A percentile compares a stretch with the other conserved stretches of the same genome.
Evolutionary conservation across 2,888 invertebrate genomes (phyloP).

Genomic region (Drosophila percnosoma): DNA sequence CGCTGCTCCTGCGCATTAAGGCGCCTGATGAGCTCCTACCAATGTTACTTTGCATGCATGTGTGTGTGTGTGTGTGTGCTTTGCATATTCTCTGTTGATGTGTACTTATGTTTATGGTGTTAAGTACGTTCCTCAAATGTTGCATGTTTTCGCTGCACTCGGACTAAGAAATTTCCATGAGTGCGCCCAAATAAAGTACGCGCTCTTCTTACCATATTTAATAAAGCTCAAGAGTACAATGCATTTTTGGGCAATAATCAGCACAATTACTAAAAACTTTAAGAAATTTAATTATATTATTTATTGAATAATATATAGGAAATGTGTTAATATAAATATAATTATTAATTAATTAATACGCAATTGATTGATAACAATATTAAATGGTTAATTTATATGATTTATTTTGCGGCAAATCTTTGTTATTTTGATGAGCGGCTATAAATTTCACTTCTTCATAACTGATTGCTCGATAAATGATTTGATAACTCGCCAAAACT

Average conservation of each 20-base stretch:
- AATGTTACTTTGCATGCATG: conserved; percentile 25
- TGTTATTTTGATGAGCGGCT: background rate
- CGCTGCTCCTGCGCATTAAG: conserved; percentile 51
- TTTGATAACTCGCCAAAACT: background rate
- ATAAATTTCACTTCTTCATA: background rate
- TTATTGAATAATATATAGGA: no score
- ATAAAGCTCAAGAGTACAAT: conserved; percentile 5
- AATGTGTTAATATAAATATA: background rate
- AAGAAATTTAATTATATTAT: no score
- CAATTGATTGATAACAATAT: background rate
- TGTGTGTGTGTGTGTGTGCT: conserved; percentile 21
- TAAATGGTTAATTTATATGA: background rate
- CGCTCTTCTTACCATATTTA: background rate
- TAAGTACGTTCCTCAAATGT: conserved; percentile 66
- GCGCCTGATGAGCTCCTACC: conserved; percentile 47
- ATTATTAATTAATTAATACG: background rate
- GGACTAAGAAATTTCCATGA: conserved; percentile 4
- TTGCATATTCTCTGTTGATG: conserved; percentile 24
- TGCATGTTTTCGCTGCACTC: conserved; percentile 34
- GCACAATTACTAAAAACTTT: background rate
- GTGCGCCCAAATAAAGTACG: conserved; percentile 11
- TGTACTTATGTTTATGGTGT: conserved; percentile 52
- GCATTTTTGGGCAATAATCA: conserved; percentile 4
- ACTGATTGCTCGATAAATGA: background rate
- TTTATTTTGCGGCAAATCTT: background rate